Percentiles rank a stretch among this genome's conserved stretches.
phyloP scores from a whole-genome alignment of 64 coral and sea anemone species.

The Cladopsammia gracilis region DNA sequence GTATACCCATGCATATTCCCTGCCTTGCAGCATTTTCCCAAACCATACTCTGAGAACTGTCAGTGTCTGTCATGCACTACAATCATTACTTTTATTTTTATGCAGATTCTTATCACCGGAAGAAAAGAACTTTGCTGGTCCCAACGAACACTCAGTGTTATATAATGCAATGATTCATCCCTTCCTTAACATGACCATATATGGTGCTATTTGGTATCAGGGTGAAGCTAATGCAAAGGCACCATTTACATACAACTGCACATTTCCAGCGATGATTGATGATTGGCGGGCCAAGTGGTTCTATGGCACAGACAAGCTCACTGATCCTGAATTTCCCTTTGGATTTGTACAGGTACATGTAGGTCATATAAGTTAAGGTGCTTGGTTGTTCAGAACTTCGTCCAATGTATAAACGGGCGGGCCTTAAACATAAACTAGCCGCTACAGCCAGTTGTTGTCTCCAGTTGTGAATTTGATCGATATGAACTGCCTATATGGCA shows the following conservation, averaged over 20 bases:
- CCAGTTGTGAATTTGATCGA: too few relatives aligned
- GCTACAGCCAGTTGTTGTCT: too few relatives aligned
- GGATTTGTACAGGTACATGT: conserved; percentile 93
- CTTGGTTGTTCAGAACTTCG: background rate
- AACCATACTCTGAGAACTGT: too few relatives aligned
- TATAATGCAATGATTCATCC: conserved; percentile 98
- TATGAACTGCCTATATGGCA: too few relatives aligned
- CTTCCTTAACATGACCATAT: conserved; percentile 98
- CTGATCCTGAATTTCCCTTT: conserved; percentile 89
- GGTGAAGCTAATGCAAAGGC: conserved; percentile 79
- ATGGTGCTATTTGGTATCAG: conserved; percentile 99
- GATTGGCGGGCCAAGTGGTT: conserved; percentile 98
- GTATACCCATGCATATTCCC: too few relatives aligned
- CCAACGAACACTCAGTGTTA: conserved; percentile 65
- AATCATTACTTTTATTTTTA: too few relatives aligned
- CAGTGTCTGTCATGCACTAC: too few relatives aligned
- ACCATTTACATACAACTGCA: conserved; percentile 91
- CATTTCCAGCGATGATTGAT: conserved; percentile 98
- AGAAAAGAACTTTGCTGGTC: background rate
- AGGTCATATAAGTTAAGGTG: background rate
- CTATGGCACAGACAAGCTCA: conserved; percentile 68
- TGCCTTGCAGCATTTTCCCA: too few relatives aligned
- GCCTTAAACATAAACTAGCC: too few relatives aligned
- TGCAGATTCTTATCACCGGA: conserved; percentile 24
- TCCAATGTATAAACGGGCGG: too few relatives aligned